Evolutionary conservation across 2,888 invertebrate genomes (phyloP).

Genomic region (Tetragnatha montana): DNA sequence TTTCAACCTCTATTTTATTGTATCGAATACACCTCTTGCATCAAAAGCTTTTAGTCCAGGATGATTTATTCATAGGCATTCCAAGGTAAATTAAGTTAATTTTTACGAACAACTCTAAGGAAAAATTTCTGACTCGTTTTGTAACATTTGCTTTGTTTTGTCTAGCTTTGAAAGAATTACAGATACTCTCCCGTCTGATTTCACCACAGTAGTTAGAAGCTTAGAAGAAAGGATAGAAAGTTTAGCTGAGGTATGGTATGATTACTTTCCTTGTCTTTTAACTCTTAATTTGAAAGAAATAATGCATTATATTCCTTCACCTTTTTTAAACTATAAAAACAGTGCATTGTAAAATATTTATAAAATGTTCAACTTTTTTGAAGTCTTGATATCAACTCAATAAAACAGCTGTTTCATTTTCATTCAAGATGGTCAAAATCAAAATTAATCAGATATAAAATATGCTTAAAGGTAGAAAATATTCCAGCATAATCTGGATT

Average conservation of each 20-base stretch:
- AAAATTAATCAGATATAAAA: too few species aligned
- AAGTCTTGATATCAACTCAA: too few species aligned
- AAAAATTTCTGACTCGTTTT: background rate
- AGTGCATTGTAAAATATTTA: too few species aligned
- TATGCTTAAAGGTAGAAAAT: too few species aligned
- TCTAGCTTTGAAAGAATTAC: conserved; percentile 56
- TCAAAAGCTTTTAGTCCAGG: conserved; percentile 72
- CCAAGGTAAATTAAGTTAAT: conserved; percentile 43
- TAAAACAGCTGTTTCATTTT: too few species aligned
- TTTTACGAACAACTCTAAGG: background rate
- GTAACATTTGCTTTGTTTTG: conserved; percentile 6
- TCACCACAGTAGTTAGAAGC: conserved; percentile 50
- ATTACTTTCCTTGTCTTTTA: background rate
- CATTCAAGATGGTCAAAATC: too few species aligned
- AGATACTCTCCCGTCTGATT: conserved; percentile 52
- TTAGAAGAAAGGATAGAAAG: conserved; percentile 66
- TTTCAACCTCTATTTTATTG: conserved; percentile 80
- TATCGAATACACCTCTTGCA: conserved; percentile 80
- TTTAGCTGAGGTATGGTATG: conserved; percentile 52
- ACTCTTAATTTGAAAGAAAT: background rate
- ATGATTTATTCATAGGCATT: conserved; percentile 49
- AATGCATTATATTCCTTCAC: too few species aligned
- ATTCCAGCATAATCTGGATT: too few species aligned
- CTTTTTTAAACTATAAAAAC: too few species aligned
- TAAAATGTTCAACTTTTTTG: too few species aligned